phyloP scores from a whole-genome alignment of 2,113 vertebrate species.

The Hypocryptadius cinnamomeus region DNA sequence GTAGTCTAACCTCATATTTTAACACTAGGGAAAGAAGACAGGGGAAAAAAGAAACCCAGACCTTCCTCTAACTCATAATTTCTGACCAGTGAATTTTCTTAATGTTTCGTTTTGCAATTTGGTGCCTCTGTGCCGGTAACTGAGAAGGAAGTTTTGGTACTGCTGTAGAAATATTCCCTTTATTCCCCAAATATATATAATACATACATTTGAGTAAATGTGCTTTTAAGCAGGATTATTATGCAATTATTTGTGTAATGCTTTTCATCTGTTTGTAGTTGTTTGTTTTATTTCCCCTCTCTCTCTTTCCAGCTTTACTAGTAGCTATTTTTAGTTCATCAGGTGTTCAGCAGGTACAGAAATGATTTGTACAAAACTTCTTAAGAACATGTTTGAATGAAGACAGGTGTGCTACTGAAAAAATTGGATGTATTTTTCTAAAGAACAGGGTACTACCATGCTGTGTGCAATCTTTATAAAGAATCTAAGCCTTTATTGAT shows the following conservation, averaged over 20 bases:
- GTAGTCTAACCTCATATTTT: not conserved
- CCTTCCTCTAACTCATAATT: not conserved
- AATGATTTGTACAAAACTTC: not conserved
- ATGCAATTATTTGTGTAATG: not conserved
- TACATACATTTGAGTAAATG: not conserved
- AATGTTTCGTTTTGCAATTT: not conserved
- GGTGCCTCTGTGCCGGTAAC: not conserved
- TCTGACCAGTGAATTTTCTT: not conserved
- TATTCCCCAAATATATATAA: not conserved
- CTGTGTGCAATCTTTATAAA: not conserved
- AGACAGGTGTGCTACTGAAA: not conserved
- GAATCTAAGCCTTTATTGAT: not conserved
- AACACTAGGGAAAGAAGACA: not conserved
- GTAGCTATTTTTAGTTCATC: not conserved
- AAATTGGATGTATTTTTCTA: not conserved
- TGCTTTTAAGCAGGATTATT: not conserved
- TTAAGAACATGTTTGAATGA: not conserved
- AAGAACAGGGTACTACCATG: not conserved
- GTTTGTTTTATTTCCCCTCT: not conserved
- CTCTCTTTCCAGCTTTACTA: not conserved
- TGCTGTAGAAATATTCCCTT: not conserved
- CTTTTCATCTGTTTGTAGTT: not conserved
- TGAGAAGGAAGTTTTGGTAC: not conserved
- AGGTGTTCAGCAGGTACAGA: not conserved
- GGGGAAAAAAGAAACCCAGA: fast-evolving